phyloP scores from a whole-genome alignment of 2,797 vertebrate genomes.

The Pipistrellus kuhlii region DNA sequence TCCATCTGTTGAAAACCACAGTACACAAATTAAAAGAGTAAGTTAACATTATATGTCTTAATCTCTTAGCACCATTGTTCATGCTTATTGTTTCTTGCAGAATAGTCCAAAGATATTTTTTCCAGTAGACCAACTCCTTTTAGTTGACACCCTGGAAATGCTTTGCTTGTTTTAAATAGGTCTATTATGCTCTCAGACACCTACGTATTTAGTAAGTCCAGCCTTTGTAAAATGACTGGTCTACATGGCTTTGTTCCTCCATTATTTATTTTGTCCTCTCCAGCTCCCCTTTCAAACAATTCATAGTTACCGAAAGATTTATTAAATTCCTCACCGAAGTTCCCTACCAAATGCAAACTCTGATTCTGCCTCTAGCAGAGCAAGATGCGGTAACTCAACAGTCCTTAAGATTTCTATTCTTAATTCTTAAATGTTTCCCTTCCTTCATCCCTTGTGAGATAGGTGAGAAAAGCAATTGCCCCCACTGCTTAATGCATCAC shows the following conservation, averaged over 20 bases:
- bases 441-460: conserved; percentile 78
- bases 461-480: conserved; percentile 86
- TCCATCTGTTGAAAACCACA: conserved; percentile 76
- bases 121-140: conserved; percentile 74
- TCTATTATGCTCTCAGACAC: conserved; percentile 65
- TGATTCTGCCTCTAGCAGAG: conserved; percentile 76
- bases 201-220: conserved; percentile 66
- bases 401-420: conserved; percentile 73
- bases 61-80: conserved; percentile 66
- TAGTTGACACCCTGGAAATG: conserved; percentile 71
- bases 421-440: conserved; percentile 83
- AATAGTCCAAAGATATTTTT: conserved; percentile 76
- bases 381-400: conserved; percentile 70
- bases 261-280: conserved; percentile 81
- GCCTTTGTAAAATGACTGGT: conserved; percentile 60
- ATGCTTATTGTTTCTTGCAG: conserved; percentile 66
- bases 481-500: conserved; percentile 78
- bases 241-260: conserved; percentile 41
- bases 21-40: conserved; percentile 72
- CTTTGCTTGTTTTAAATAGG: conserved; percentile 74
- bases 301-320: conserved; percentile 76
- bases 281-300: conserved; percentile 77
- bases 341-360: conserved; percentile 72
- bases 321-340: conserved; percentile 78
- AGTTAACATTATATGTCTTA: conserved; percentile 73